A percentile compares a stretch with the other conserved stretches of the same genome.
These are phyloP conservation scores for Hyppa rectilinea DNA, from an alignment of 2,888 invertebrate genomes.

Conservation along the genomic window DNA sequence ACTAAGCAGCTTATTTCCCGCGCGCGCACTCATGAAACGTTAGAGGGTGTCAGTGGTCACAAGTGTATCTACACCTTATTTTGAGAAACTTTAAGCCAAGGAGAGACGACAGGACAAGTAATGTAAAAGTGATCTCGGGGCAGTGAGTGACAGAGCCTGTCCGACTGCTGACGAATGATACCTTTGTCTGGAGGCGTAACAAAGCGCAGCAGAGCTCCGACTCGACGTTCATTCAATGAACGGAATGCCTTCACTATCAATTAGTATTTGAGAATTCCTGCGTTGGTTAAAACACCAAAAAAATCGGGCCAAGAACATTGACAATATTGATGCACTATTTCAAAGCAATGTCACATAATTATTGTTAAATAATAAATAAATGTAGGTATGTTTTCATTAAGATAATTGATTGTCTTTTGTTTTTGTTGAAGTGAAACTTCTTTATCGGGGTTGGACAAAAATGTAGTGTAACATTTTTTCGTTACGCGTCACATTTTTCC, in stretches of 20 bases:
- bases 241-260: background rate
- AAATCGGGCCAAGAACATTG: background rate
- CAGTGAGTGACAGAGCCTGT: background rate
- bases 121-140: background rate
- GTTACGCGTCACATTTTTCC: no score
- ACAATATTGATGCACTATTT: slow-evolving; percentile 18
- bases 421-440: no score
- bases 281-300: background rate
- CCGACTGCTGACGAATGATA: background rate
- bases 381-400: background rate
- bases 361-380: background rate
- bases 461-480: no score
- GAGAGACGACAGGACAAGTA: background rate
- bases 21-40: background rate
- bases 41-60: background rate
- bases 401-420: background rate
- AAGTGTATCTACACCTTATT: background rate
- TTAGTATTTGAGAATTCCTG: background rate
- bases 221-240: background rate
- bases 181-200: background rate
- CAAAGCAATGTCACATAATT: background rate
- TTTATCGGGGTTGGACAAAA: no score
- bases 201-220: background rate
- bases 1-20: background rate
- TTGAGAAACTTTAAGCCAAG: background rate